Conservation (phyloP, 2,797 vertebrate species). For the Delichon dasypus region DNA sequence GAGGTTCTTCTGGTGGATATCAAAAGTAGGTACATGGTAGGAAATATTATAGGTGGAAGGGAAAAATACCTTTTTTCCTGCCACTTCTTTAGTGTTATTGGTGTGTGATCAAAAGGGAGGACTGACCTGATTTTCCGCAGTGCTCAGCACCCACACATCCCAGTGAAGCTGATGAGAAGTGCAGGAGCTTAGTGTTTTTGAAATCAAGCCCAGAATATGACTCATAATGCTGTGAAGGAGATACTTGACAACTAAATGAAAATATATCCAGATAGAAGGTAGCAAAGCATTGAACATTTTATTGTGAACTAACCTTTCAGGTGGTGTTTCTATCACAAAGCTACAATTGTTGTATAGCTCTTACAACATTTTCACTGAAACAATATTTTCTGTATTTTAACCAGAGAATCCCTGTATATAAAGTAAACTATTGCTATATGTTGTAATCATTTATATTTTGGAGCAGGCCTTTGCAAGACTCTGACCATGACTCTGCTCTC, state of each 20-base stretch:
- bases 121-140: slow-evolving; percentile 49
- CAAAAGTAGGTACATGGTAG: background rate
- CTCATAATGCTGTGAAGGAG: slow-evolving; percentile 31
- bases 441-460: background rate
- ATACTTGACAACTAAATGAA: slow-evolving; percentile 26
- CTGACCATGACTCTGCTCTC: background rate
- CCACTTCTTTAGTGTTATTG: background rate
- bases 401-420: background rate
- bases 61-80: background rate
- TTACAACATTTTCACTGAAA: slow-evolving; percentile 55
- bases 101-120: slow-evolving; percentile 47
- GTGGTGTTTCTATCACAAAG: slow-evolving; percentile 39
- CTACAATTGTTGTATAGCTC: slow-evolving; percentile 24
- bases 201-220: slow-evolving; percentile 53
- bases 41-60: background rate
- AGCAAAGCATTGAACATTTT: slow-evolving; percentile 50
- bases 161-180: slow-evolving; percentile 40
- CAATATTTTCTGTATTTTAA: slow-evolving; percentile 22
- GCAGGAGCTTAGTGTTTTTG: slow-evolving; percentile 49
- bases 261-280: slow-evolving; percentile 14
- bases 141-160: slow-evolving; percentile 51
- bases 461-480: background rate
- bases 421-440: background rate
- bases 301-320: slow-evolving; percentile 50
- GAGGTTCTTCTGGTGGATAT: background rate